These are phyloP conservation scores for Caiman crocodilus DNA, from an alignment of 2,797 vertebrate genomes.

Conservation along the genomic window DNA sequence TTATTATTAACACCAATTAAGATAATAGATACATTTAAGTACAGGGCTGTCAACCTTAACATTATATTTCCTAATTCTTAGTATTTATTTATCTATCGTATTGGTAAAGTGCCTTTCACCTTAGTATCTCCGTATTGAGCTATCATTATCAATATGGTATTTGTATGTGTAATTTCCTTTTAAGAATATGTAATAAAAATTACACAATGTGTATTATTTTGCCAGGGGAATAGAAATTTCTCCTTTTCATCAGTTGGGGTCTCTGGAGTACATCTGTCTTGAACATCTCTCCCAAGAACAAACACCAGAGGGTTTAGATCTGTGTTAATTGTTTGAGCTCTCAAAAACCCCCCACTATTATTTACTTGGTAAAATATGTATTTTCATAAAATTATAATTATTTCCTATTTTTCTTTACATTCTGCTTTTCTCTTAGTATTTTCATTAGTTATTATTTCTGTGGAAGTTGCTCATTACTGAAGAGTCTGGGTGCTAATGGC, in stretches of 20 bases:
- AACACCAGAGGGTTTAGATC: constrained; percentile 70
- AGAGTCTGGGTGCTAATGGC: not conserved
- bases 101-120: not conserved
- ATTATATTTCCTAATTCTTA: constrained; percentile 4
- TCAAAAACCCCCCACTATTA: constrained; percentile 43
- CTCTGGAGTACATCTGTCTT: constrained; percentile 63
- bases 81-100: not conserved
- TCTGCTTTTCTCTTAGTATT: constrained; percentile 1
- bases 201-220: constrained; percentile 69
- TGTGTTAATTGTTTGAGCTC: constrained; percentile 70
- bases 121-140: not conserved
- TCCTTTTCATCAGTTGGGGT: constrained; percentile 56
- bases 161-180: constrained; percentile 31
- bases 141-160: not conserved
- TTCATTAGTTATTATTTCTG: constrained; percentile 32
- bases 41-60: not conserved
- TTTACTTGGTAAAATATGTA: constrained; percentile 71
- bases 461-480: constrained; percentile 20
- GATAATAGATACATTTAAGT: not conserved
- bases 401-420: constrained; percentile 9
- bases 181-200: constrained; percentile 29
- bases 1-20: not conserved
- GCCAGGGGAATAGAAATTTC: constrained; percentile 57
- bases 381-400: constrained; percentile 51
- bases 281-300: constrained; percentile 65